phyloP scores from a whole-genome alignment of 1,140 invertebrate species.

The Battus philenor region DNA sequence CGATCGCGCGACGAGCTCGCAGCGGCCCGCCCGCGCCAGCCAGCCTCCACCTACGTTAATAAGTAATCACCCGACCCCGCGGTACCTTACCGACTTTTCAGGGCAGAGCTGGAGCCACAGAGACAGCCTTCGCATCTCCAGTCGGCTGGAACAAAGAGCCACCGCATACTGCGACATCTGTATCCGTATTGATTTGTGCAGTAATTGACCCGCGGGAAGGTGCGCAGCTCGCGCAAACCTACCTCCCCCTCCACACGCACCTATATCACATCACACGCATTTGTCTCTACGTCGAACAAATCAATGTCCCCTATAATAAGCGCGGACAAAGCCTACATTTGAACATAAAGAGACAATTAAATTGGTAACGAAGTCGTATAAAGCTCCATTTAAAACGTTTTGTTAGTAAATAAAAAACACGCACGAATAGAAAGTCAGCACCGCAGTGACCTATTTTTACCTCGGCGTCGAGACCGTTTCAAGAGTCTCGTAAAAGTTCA shows the following conservation, averaged over 20 bases:
- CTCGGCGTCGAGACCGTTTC: conserved; percentile 35
- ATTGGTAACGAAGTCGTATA: conserved; percentile 5
- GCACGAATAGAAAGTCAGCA: conserved; percentile 29
- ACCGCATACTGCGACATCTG: conserved; percentile 67
- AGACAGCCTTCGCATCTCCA: conserved; percentile 69
- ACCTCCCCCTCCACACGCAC: conserved; percentile 50
- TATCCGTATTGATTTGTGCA: conserved; percentile 75
- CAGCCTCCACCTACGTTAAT: conserved; percentile 75
- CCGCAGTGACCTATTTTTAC: conserved; percentile 43
- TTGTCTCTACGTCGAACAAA: conserved; percentile 36
- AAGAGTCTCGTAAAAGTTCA: conserved; percentile 42
- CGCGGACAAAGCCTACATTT: conserved; percentile 1
- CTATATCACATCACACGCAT: conserved; percentile 51
- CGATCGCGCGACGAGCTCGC: conserved; percentile 65
- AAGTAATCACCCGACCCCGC: conserved; percentile 73
- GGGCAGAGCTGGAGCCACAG: conserved; percentile 66
- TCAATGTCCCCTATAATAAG: conserved; percentile 38
- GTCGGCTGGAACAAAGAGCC: conserved; percentile 68
- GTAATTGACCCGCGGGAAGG: conserved; percentile 69
- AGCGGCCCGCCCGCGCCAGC: conserved; percentile 66
- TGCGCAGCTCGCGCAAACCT: conserved; percentile 60
- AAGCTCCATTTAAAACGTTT: conserved; percentile 15
- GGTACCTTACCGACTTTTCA: conserved; percentile 70
- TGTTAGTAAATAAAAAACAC: conserved; percentile 23
- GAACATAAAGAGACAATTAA: conserved; percentile 9